Conservation (phyloP, 92 coral and sea anemone genomes). For the Desmophyllum pertusum region DNA sequence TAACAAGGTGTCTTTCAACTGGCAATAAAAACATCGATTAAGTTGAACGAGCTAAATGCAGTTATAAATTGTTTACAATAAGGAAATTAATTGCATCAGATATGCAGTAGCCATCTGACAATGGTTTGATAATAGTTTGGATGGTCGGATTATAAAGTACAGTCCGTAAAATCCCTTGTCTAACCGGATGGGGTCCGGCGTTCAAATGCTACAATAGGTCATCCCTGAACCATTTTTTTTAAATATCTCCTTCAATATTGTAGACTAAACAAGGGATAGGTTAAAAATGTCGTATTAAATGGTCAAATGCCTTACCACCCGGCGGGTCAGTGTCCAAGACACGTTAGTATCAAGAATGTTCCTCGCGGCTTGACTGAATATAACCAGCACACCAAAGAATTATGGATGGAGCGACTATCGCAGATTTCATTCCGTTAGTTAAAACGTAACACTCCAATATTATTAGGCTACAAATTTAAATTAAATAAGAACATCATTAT, state of each 20-base stretch:
- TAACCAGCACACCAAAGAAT: not conserved
- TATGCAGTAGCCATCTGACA: not conserved
- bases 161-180: not conserved
- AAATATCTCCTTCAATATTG: not conserved
- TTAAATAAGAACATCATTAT: too few relatives aligned
- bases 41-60: not conserved
- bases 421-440: not conserved
- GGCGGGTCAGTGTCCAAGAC: not conserved
- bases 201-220: not conserved
- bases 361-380: not conserved
- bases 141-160: not conserved
- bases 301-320: not conserved
- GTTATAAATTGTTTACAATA: not conserved
- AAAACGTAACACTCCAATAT: not conserved
- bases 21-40: not conserved
- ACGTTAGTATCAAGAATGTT: not conserved
- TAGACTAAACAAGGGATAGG: conserved; percentile 28
- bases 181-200: not conserved
- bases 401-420: not conserved
- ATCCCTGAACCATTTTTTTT: not conserved
- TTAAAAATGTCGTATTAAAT: conserved; percentile 3
- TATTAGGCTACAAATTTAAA: too few relatives aligned
- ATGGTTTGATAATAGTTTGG: not conserved
- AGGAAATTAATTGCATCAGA: not conserved
- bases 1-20: not conserved